phyloP scores from a whole-genome alignment of 2,113 vertebrate species.

The Eclectus roratus region DNA sequence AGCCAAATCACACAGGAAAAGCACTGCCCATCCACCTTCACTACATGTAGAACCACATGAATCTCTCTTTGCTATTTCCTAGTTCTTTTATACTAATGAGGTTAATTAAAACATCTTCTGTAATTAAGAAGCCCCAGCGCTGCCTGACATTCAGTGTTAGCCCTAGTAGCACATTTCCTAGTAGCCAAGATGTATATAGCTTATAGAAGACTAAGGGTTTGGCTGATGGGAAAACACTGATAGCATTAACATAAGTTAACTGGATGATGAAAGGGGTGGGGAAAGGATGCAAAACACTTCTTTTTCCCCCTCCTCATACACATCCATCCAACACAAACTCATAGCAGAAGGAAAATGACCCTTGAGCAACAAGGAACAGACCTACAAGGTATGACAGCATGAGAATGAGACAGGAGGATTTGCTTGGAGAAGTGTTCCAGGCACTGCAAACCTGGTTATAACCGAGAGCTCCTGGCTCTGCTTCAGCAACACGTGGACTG shows the following conservation, averaged over 20 bases:
- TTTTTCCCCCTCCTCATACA: rapidly evolving
- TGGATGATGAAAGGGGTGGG: neutral
- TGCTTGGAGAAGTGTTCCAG: rapidly evolving
- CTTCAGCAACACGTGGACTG: rapidly evolving
- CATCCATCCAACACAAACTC: neutral
- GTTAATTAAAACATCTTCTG: rapidly evolving
- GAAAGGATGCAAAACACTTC: rapidly evolving
- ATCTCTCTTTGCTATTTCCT: rapidly evolving
- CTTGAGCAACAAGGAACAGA: neutral
- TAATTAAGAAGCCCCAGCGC: neutral
- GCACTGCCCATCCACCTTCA: rapidly evolving
- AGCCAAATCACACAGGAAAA: rapidly evolving
- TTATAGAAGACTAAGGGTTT: neutral
- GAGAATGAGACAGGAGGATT: rapidly evolving
- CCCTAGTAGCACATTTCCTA: rapidly evolving
- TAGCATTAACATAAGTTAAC: neutral
- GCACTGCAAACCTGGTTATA: rapidly evolving
- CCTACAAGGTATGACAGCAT: rapidly evolving
- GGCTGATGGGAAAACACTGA: neutral
- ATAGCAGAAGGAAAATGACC: rapidly evolving
- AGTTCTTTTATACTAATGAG: rapidly evolving
- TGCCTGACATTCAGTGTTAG: rapidly evolving
- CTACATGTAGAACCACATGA: rapidly evolving
- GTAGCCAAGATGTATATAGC: neutral
- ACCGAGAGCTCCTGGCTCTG: neutral